Base-by-base conservation (phyloP, 2,113 vertebrate species). In the Alosa alosa region DNA sequence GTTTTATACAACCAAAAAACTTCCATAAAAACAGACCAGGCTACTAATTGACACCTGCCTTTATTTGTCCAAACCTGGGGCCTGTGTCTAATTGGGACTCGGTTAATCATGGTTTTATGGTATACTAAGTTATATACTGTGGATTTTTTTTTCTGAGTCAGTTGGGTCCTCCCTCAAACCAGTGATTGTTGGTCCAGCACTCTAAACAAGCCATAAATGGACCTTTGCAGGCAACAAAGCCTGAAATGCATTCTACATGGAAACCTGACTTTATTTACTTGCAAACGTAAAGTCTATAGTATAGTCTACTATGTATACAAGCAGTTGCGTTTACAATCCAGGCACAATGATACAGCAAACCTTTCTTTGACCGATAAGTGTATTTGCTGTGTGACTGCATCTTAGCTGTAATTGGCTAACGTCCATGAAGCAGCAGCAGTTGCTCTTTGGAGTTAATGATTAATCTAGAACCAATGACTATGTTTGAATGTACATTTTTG, bases 371-470 rank as follows among this genome's bases (percentile, higher is more conserved):
- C 4, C 90, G 90, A 91, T 91, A 92, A 89, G 92, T 5, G 31
- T 41, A 78, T 78, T 78, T 78, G 90, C 83, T 50, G 36, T 87
- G 6, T 47, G 82, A 85, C 84, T 50, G 84, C 44, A 44, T 46
- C 85, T 82, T 41, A 0, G 85, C 83, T 44, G 84, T 89, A 85
- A 91, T 90, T 92, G 90, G 89, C 87, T 44, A 82, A 13, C 81
- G 75, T 87, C 57, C 88, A 85, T 78, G 72, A 68, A 44, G 41
- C 41, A 72, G 49, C 72, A 84, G 60, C 60, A 84, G 82, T 83
- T 50, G 81, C 90, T 78, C 72, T 85, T 84, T 0, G 0, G 20
- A 84, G 92, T 95, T 95, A 96, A 95, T 96, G 20, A 95, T 95
- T 95, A 91, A 36, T 91, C 90, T 87, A 8, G n/a, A 52, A 78